Evolutionary conservation across 2,113 vertebrate genomes (phyloP), one percentile per base, ranked within the genome.

Genomic region (Willisornis vidua): DNA sequence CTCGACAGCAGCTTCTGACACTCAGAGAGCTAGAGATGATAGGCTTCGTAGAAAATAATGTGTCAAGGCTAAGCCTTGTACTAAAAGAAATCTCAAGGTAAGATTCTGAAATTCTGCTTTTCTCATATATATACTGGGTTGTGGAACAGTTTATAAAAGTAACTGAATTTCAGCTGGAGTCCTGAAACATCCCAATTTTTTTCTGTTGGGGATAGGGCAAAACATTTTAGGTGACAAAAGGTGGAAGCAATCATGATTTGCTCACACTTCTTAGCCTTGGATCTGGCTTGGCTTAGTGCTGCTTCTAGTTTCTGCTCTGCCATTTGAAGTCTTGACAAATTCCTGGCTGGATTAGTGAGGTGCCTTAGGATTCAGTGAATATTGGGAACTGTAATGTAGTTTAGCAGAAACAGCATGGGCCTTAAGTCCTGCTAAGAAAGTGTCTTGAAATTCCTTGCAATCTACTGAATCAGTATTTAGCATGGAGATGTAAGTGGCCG

Each of bases 21-120:
- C 98, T 99, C 54, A 98, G 98, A 59, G 99, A 99, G 85, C 98
- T 99, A 6, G 98, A 99, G 96, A 99, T 99, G 85, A 99, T 99
- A 51, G 98, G 98, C 94, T 99, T 99, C 24, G 87, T 98, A 22
- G 98, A 98, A 97, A 99, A 98, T 35, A 98, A 99, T 17, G 98
- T 99, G 79, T 99, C 99, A 1, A 97, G 98, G 80, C 94, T 99
- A 95, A 99, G 99, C 78, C 98, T 99, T 45, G 92, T 97, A 3
- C 96, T 99, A 55, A 98, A 98, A 90, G 98, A 97, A 70, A 99
- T 99, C 71, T 98, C 99, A 45, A 92, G 98, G 99, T 99, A 97
- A 97, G 98, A 48, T 73, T 93, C 45, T 90, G 28, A 55, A 93
- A 84, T 74, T 33, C 29, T 76, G 1, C 14, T 3, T 68, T 66